A percentile compares a stretch with the other conserved stretches of the same genome.
Evolutionary conservation across 1,140 invertebrate genomes (phyloP).

Genomic region (Adelges cooleyi): DNA sequence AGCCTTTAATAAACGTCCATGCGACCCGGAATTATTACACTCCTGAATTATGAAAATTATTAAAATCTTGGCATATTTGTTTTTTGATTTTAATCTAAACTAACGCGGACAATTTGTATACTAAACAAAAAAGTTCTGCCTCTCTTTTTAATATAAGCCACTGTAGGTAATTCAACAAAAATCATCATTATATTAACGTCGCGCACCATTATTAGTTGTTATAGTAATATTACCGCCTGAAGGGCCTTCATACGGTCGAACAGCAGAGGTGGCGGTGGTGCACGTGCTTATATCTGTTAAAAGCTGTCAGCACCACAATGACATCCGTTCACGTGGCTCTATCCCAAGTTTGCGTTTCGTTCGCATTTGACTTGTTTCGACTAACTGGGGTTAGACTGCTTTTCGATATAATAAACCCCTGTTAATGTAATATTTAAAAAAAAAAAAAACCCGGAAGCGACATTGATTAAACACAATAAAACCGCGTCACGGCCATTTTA

Average conservation of each 20-base stretch:
- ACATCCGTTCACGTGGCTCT: conserved; percentile 26
- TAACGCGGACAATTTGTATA: no score
- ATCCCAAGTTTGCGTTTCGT: neutral
- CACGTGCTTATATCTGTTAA: neutral
- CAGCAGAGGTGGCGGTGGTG: neutral
- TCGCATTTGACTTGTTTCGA: neutral
- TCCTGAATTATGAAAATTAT: no score
- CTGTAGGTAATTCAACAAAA: no score
- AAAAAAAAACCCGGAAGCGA: neutral
- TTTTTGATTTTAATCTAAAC: no score
- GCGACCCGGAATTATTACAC: no score
- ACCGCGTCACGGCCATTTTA: neutral
- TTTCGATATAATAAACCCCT: conserved; percentile 1
- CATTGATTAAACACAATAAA: neutral
- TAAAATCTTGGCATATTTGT: no score
- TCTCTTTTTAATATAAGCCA: no score
- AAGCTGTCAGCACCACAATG: neutral
- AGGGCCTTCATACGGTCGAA: neutral
- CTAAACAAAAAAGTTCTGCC: no score
- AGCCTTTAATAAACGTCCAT: no score
- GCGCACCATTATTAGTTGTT: no score
- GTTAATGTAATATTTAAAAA: neutral
- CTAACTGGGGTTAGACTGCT: neutral
- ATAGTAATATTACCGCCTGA: neutral
- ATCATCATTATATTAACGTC: no score